A percentile compares a stretch with the other conserved stretches of the same genome.
Evolutionary conservation across 2,797 vertebrate genomes (phyloP).

Genomic region (Propithecus deckenii): DNA sequence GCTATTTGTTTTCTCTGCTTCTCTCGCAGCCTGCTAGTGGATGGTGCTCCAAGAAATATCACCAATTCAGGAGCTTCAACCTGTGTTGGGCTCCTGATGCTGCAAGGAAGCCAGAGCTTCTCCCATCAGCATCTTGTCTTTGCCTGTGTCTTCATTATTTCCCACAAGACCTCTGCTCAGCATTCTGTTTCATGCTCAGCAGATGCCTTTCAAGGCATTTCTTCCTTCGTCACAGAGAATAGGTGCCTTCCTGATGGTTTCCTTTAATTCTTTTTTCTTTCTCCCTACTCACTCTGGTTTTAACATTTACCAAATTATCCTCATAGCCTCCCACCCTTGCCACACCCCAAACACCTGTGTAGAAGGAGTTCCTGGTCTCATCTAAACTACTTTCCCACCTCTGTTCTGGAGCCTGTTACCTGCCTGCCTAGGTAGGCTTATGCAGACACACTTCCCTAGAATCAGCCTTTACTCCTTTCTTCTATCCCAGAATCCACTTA

Average conservation of each 20-base stretch:
- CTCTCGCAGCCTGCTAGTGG: not conserved
- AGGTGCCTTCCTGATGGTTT: not conserved
- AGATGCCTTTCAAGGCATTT: not conserved
- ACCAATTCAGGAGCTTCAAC: not conserved
- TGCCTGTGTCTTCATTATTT: not conserved
- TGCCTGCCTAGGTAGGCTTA: not conserved
- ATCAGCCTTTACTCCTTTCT: not conserved
- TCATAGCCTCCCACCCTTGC: not conserved
- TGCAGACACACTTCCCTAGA: not conserved
- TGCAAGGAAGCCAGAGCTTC: not conserved
- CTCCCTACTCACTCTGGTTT: not conserved
- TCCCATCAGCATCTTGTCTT: not conserved
- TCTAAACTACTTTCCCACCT: not conserved
- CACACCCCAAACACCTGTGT: not conserved
- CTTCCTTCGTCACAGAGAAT: not conserved
- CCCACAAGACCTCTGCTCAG: not conserved
- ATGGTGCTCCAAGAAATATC: not conserved
- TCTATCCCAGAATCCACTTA: not conserved
- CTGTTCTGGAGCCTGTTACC: too few species aligned
- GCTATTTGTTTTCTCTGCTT: not conserved
- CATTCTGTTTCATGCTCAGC: not conserved
- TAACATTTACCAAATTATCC: not conserved
- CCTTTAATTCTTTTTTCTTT: not conserved
- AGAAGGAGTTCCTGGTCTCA: not conserved
- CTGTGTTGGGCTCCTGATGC: not conserved